Percentiles rank a stretch among this genome's conserved stretches.
phyloP scores from a whole-genome alignment of 2,888 invertebrate genomes.

The Cheilosia urbana region DNA sequence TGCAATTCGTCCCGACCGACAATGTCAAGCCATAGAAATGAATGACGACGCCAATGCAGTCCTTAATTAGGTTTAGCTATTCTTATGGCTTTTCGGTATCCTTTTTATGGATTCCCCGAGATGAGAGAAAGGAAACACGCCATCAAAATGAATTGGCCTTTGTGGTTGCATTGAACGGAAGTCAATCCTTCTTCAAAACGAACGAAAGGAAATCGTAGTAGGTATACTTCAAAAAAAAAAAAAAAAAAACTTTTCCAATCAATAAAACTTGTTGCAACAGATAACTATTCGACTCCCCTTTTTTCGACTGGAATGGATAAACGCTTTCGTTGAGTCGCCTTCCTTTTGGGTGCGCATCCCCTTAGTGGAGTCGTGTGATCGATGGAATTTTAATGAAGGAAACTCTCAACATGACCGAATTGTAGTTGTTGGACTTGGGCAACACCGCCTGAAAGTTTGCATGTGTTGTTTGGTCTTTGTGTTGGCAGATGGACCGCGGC shows the following conservation, averaged over 20 bases:
- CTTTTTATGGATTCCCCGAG: conserved; percentile 31
- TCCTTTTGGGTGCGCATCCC: conserved; percentile 13
- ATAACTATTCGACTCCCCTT: conserved; percentile 2
- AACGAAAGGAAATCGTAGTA: not conserved
- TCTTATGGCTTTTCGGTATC: conserved; percentile 43
- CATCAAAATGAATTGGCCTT: conserved; percentile 43
- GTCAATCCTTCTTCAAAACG: conserved; percentile 5
- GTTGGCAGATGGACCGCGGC: not conserved
- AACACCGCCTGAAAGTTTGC: conserved; percentile 66
- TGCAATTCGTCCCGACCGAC: conserved; percentile 26
- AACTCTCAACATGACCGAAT: conserved; percentile 64
- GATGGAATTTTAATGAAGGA: conserved; percentile 71
- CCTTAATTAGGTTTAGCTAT: conserved; percentile 54
- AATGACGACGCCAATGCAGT: conserved; percentile 34
- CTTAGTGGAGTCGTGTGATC: conserved; percentile 62
- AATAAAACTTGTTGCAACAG: conserved; percentile 70
- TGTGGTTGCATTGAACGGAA: not conserved
- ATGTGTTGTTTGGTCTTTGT: conserved; percentile 47
- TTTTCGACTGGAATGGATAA: not conserved
- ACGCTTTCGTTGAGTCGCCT: conserved; percentile 1
- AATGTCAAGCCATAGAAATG: conserved; percentile 38
- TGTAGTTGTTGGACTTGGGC: conserved; percentile 29
- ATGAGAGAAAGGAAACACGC: conserved; percentile 4
- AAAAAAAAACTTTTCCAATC: conserved; percentile 56
- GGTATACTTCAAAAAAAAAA: not conserved